phyloP scores from a whole-genome alignment of 2,113 vertebrate species.

The Varanus salvator region DNA sequence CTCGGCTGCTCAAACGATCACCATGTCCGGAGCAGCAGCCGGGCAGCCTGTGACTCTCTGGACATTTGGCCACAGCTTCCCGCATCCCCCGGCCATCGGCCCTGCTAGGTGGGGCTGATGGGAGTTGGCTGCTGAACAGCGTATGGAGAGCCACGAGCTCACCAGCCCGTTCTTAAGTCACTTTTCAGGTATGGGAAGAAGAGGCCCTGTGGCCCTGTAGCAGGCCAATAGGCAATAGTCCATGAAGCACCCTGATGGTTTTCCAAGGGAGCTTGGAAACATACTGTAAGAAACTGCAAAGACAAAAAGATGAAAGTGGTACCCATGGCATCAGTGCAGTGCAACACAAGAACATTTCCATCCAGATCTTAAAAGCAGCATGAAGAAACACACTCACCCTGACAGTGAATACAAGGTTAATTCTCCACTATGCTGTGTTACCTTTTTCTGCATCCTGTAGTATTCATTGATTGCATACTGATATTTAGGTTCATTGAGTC shows the following conservation, averaged over 20 bases:
- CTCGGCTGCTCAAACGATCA: too few species aligned
- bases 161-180: too few species aligned
- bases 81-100: too few species aligned
- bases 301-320: neutral
- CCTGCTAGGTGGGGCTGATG: too few species aligned
- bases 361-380: neutral
- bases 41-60: too few species aligned
- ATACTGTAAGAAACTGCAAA: neutral
- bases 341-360: neutral
- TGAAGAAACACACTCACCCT: neutral
- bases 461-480: constrained; percentile 77
- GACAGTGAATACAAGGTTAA: neutral
- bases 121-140: too few species aligned
- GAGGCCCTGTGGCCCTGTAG: neutral
- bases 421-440: neutral
- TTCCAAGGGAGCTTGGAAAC: neutral
- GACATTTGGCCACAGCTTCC: too few species aligned
- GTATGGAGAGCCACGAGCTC: too few species aligned
- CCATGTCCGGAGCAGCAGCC: too few species aligned
- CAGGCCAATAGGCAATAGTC: neutral
- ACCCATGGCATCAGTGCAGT: neutral
- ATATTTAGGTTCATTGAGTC: constrained; percentile 79
- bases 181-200: too few species aligned
- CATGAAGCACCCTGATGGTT: neutral
- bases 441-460: constrained; percentile 51